Percentiles rank a stretch among this genome's conserved stretches.
phyloP scores from a whole-genome alignment of 2,113 vertebrate genomes.

The Calyptommatus sinebrachiatus region DNA sequence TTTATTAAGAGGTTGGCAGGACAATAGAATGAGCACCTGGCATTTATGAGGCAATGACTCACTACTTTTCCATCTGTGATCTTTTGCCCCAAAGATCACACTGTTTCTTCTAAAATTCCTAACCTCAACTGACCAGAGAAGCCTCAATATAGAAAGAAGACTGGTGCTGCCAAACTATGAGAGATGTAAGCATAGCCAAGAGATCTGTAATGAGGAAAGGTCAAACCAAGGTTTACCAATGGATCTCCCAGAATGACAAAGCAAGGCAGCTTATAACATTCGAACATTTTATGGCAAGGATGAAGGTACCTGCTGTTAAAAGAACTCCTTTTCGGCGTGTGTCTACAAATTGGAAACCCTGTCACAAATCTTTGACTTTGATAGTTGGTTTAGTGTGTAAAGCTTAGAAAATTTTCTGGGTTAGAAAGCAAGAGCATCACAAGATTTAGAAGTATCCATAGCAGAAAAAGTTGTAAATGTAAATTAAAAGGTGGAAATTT shows the following conservation, averaged over 20 bases:
- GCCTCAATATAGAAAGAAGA: background rate
- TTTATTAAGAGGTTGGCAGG: constrained; percentile 28
- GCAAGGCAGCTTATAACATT: background rate
- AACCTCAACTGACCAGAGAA: constrained; percentile 7
- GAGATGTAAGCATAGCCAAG: background rate
- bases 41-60: constrained; percentile 20
- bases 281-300: background rate
- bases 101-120: constrained; percentile 19
- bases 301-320: too few relatives aligned
- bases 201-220: constrained; percentile 9
- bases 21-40: constrained; percentile 5
- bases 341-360: too few relatives aligned
- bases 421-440: too few relatives aligned
- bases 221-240: constrained; percentile 1
- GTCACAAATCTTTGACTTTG: too few relatives aligned
- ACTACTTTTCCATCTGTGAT: background rate
- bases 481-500: too few relatives aligned
- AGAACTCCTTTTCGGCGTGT: too few relatives aligned
- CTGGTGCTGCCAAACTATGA: background rate
- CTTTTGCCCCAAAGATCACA: constrained; percentile 17
- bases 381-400: too few relatives aligned
- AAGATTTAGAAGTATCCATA: too few relatives aligned
- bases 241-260: background rate
- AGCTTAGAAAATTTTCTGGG: too few relatives aligned
- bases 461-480: too few relatives aligned